Conservation (phyloP, 1,140 invertebrate genomes). For the Drosophila azteca region DNA sequence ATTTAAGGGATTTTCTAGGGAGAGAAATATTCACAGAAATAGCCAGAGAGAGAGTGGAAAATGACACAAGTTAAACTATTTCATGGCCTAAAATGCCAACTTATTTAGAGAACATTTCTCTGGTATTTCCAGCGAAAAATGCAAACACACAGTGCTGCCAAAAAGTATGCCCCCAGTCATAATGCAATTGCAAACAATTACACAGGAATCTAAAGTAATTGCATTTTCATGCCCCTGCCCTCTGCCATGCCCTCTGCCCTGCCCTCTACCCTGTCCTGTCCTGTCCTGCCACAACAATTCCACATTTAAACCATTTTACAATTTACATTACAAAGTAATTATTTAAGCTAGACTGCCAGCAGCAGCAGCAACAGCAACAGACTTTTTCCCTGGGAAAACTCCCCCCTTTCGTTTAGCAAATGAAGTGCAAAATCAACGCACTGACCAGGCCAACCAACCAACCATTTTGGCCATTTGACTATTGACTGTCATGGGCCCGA, state of each 20-base stretch:
- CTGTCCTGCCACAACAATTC: not conserved
- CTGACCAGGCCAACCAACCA: conserved; percentile 30
- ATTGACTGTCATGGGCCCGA: conserved; percentile 56
- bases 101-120: conserved; percentile 25
- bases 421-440: conserved; percentile 72
- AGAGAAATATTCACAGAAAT: too few relatives aligned
- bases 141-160: conserved; percentile 23
- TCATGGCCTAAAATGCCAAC: not conserved
- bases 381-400: conserved; percentile 7
- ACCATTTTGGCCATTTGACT: conserved; percentile 37
- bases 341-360: conserved; percentile 51
- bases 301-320: conserved; percentile 26
- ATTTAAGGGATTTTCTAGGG: too few relatives aligned
- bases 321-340: conserved; percentile 76
- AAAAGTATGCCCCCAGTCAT: conserved; percentile 60
- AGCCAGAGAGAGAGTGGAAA: too few relatives aligned
- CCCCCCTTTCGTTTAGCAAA: conserved; percentile 52
- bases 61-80: not conserved
- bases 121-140: conserved; percentile 30
- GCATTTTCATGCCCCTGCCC: conserved; percentile 40
- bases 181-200: conserved; percentile 73
- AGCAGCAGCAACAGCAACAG: conserved; percentile 10
- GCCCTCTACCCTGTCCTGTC: too few relatives aligned
- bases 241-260: too few relatives aligned
- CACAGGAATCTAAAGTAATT: conserved; percentile 60